Percentiles rank a stretch among this genome's conserved stretches.
Evolutionary conservation across 1,140 invertebrate genomes (phyloP).

Genomic region (Caenorhabditis inopinata): DNA sequence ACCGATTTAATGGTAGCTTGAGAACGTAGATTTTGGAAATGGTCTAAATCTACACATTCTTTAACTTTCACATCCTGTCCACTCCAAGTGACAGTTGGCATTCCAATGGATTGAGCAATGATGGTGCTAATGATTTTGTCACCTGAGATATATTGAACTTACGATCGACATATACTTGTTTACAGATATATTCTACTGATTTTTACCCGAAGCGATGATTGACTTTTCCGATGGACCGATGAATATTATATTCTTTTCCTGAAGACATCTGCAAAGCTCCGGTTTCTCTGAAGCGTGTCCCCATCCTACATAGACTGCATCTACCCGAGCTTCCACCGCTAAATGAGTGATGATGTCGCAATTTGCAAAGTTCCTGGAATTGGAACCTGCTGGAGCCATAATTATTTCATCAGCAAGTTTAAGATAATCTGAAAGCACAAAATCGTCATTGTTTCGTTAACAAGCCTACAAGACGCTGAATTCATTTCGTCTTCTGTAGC

Average conservation of each 20-base stretch:
- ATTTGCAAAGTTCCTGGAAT: slow-evolving; percentile 99
- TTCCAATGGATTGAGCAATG: slow-evolving; percentile 94
- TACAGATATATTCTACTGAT: too few species aligned
- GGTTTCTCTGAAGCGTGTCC: slow-evolving; percentile 99
- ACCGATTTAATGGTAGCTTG: slow-evolving; percentile 83
- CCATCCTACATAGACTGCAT: slow-evolving; percentile 99
- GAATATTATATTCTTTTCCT: slow-evolving; percentile 78
- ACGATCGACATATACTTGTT: too few species aligned
- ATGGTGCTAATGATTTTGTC: slow-evolving; percentile 99
- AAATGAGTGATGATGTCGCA: slow-evolving; percentile 92
- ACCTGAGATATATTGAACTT: too few species aligned
- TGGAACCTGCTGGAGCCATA: slow-evolving; percentile 91
- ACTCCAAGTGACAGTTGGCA: slow-evolving; percentile 97
- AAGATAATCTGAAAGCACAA: slow-evolving; percentile 78
- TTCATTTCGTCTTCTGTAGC: slow-evolving; percentile 94
- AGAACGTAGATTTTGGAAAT: neutral
- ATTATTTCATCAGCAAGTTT: slow-evolving; percentile 99
- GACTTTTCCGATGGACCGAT: slow-evolving; percentile 92
- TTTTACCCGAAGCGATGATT: slow-evolving; percentile 82
- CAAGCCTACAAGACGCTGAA: slow-evolving; percentile 71
- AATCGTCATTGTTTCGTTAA: too few species aligned
- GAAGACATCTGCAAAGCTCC: slow-evolving; percentile 82
- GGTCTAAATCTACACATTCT: neutral
- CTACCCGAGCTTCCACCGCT: slow-evolving; percentile 54
- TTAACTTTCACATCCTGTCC: slow-evolving; percentile 73